A percentile compares a stretch with the other conserved stretches of the same genome.
phyloP scores from a whole-genome alignment of 2,113 vertebrate genomes.

The Pithys albifrons region DNA sequence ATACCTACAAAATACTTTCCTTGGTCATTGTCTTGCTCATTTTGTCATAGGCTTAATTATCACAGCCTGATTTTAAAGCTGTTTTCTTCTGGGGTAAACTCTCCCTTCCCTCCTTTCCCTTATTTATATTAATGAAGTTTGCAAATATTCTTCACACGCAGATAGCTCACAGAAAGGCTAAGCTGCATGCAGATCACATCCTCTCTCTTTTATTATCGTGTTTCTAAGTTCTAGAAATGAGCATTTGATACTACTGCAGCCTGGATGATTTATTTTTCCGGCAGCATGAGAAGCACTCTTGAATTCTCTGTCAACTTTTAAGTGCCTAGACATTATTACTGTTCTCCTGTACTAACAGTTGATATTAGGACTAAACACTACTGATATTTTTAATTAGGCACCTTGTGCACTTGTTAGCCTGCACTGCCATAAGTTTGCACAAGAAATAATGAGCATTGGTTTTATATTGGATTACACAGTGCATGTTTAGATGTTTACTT shows the following conservation, averaged over 20 bases:
- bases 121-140: slow-evolving; percentile 24
- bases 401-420: neutral
- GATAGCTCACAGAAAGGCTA: slow-evolving; percentile 37
- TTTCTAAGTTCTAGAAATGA: slow-evolving; percentile 55
- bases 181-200: slow-evolving; percentile 49
- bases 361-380: neutral
- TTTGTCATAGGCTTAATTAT: neutral
- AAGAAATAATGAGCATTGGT: neutral
- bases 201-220: neutral
- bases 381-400: slow-evolving; percentile 24
- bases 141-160: slow-evolving; percentile 16
- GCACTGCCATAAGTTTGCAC: slow-evolving; percentile 15
- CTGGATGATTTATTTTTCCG: slow-evolving; percentile 49
- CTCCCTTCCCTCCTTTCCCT: neutral
- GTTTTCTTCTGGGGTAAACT: slow-evolving; percentile 14
- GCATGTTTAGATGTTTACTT: slow-evolving; percentile 49
- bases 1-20: neutral
- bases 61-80: neutral
- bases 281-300: slow-evolving; percentile 43
- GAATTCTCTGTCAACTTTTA: slow-evolving; percentile 50
- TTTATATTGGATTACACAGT: slow-evolving; percentile 13
- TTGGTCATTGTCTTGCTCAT: neutral
- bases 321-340: slow-evolving; percentile 60
- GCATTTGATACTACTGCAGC: slow-evolving; percentile 38
- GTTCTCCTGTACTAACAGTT: slow-evolving; percentile 6